A percentile compares a stretch with the other conserved stretches of the same genome.
Evolutionary conservation across 2,113 vertebrate genomes (phyloP).

Genomic region (Charadrius vociferus): DNA sequence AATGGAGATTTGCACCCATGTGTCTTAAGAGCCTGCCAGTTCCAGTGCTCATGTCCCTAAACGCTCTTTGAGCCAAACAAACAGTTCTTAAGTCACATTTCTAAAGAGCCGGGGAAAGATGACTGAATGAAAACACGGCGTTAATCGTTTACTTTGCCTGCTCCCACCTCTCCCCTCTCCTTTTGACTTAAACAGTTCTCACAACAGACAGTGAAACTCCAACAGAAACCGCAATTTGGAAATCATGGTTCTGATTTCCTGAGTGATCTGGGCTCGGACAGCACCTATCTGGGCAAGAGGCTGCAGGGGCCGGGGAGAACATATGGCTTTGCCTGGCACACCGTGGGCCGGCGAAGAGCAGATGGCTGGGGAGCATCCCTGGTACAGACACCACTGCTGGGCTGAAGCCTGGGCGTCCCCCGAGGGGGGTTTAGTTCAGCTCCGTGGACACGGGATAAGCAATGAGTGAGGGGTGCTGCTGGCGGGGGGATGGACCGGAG

Average conservation of each 20-base stretch:
- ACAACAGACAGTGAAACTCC: background rate
- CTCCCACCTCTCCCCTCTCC: background rate
- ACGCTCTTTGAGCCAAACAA: fast-evolving
- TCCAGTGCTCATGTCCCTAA: background rate
- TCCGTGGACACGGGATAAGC: too few species aligned
- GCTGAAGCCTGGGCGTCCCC: background rate
- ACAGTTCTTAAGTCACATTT: fast-evolving
- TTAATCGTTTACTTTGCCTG: background rate
- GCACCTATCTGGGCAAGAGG: fast-evolving
- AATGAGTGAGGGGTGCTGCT: too few species aligned
- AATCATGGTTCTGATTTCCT: fast-evolving
- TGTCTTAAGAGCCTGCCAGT: background rate
- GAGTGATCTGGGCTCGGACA: fast-evolving
- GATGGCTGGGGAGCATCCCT: background rate
- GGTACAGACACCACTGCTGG: fast-evolving
- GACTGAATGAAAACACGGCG: background rate
- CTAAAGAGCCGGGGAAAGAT: too few species aligned
- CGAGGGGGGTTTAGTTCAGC: too few species aligned
- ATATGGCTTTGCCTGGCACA: fast-evolving
- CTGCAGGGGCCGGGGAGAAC: background rate
- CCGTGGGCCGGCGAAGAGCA: fast-evolving
- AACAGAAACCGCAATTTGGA: fast-evolving
- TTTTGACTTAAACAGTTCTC: background rate
- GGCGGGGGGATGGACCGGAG: too few species aligned
- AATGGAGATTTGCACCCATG: fast-evolving